A percentile compares a stretch with the other conserved stretches of the same genome.
Conservation (phyloP, 1,140 invertebrate species). For the Cherax quadricarinatus region DNA sequence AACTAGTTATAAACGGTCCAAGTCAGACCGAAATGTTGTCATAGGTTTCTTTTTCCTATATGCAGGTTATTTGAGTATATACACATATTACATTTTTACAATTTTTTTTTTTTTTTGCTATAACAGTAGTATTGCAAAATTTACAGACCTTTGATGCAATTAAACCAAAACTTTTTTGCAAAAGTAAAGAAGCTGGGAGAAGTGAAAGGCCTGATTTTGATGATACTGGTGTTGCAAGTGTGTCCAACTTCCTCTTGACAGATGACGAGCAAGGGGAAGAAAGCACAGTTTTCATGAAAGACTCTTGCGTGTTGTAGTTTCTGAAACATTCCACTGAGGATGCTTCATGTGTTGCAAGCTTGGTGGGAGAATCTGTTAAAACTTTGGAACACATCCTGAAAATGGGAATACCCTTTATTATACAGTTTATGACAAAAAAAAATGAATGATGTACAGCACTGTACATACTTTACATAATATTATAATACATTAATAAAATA, state of each 20-base stretch:
- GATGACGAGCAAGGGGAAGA: background rate
- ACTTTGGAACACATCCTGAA: slow-evolving; percentile 4
- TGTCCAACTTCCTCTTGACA: background rate
- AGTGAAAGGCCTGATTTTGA: background rate
- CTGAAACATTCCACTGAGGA: background rate
- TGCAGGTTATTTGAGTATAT: no score
- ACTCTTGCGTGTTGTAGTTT: background rate
- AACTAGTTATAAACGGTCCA: no score
- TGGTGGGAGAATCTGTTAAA: background rate
- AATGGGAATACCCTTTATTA: background rate
- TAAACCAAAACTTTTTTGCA: background rate
- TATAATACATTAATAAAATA: no score
- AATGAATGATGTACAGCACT: no score
- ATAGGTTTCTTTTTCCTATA: no score
- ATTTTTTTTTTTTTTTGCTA: no score
- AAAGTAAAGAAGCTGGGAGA: background rate
- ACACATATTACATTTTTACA: no score
- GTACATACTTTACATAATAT: no score
- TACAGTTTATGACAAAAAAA: no score
- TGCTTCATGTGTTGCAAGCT: background rate
- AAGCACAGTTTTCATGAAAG: background rate
- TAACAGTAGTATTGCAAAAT: no score
- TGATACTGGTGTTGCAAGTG: background rate
- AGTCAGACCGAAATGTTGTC: no score
- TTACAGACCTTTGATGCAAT: background rate